Evolutionary conservation across 1,140 invertebrate species (phyloP), one percentile per base, ranked within the genome.

Genomic region (Popillia japonica): DNA sequence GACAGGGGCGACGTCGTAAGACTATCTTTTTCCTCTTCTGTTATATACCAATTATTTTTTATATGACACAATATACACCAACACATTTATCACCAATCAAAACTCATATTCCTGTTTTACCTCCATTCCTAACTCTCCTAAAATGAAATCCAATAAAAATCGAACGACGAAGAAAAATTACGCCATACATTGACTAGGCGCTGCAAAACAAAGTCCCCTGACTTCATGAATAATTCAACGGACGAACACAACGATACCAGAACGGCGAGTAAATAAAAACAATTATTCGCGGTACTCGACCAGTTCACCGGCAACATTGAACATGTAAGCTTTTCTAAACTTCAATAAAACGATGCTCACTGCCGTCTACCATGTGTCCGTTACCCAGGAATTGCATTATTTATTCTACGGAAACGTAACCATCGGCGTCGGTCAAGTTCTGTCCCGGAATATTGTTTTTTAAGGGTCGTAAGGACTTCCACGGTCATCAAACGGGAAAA

Each of bases 191-290:
- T 55, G 17, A 14, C 48, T 55, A 55, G 48, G 14, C 17, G 48
- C 17, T 17, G 48, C 17, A 55, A 55, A 55, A 55, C 17, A 55
- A 55, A 55, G 7, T 55, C 48, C 14, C 48, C 17, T n/a, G 48
- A 4, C 48, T 55, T n/a, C 48, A 3, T 55, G 48, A 55, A 55
- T 55, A 17, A 55, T 55, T 55, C 48, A 55, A n/a, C 48, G 48
- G 14, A 17, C 14, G 17, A 55, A 6, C 14, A 55, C n/a, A 55
- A 55, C 48, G 17, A 55, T 34, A 34, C 14, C 48, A 55, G 11
- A 55, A 55, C 48, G 17, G 17, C 48, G 48, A 17, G 17, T 55
- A 55, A 55, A 55, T 55, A 55, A 55, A 55, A 55, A 55, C 48
- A n/a, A 17, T 55, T 55, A 55, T 55, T 55, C 48, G 9, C 48